phyloP scores from a whole-genome alignment of 2,888 invertebrate species.

The Eristalis intricaria region DNA sequence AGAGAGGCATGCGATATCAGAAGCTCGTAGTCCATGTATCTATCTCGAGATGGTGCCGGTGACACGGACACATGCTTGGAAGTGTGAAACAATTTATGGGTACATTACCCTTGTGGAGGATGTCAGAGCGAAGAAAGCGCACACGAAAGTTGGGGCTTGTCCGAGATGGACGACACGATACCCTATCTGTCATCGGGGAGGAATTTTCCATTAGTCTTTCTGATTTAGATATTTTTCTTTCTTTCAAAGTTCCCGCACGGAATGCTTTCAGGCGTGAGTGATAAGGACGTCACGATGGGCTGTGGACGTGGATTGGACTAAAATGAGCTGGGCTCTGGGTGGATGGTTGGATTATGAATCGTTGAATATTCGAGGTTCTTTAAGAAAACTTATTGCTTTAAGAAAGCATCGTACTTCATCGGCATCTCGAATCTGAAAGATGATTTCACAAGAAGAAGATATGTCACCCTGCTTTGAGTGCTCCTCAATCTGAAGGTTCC shows the following conservation, averaged over 20 bases:
- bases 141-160: neutral
- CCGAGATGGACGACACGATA: neutral
- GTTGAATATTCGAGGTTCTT: too few species aligned
- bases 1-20: neutral
- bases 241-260: neutral
- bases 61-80: constrained; percentile 4
- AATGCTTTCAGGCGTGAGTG: neutral
- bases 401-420: too few species aligned
- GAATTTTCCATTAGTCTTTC: neutral
- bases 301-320: neutral
- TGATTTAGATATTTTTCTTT: neutral
- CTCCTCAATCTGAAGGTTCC: too few species aligned
- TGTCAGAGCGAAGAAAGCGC: neutral
- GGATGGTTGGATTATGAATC: neutral
- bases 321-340: neutral
- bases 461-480: too few species aligned
- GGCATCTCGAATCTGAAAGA: too few species aligned
- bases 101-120: constrained; percentile 61
- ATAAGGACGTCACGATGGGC: neutral
- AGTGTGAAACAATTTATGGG: constrained; percentile 59
- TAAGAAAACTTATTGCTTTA: too few species aligned
- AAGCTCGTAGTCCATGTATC: neutral
- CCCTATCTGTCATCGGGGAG: neutral
- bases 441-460: too few species aligned
- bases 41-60: neutral